Evolutionary conservation across 1,140 invertebrate genomes (phyloP), one percentile per base, ranked within the genome.

Genomic region (Saccostrea cuccullata): DNA sequence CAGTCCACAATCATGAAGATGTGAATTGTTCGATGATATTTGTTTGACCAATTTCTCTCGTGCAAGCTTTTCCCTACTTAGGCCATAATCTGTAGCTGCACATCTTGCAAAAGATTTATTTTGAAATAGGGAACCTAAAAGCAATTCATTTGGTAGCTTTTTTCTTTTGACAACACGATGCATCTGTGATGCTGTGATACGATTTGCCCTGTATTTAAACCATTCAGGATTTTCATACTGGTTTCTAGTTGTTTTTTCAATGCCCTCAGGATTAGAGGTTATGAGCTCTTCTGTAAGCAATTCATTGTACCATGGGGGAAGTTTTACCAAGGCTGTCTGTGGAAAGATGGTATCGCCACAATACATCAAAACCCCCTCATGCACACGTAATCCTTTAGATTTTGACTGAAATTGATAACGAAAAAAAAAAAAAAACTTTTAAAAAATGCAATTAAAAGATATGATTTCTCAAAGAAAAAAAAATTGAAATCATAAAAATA

Each of bases 1-100:
- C 64, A 88, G 47, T 55, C 87, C 83, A 88, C 83, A 73, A 9
- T 85, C 87, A 77, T 88, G 87, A 36, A 88, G 11, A 84, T 88
- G 87, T 5, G 8, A n/a, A 23, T 83, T 55, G 6, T 13, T 55
- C 11, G n/a, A 13, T n/a, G 12, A 55, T 20, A 47, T 83, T 55
- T 20, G 9, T 13, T 12, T 83, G 23, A 5, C 23, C 58, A 5
- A 36, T 60, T 60, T 64, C 58, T 85, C 84, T 60, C 2, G 36
- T 0, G 55, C n/a, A 2, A 60, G 55, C 6, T 85, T 30, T 30
- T 55, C 82, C 13, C 36, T 83, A 20, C 36, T 83, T 55, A 83
- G 40, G 11, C 40, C 82, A 55, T 83, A 83, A 17, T 83, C 40
- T n/a, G 82, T 83, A 5, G 82, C 40, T 47, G 82, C 36, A 23